Evolutionary conservation across 2,888 invertebrate genomes (phyloP).

Genomic region (Fragum whitleyi): DNA sequence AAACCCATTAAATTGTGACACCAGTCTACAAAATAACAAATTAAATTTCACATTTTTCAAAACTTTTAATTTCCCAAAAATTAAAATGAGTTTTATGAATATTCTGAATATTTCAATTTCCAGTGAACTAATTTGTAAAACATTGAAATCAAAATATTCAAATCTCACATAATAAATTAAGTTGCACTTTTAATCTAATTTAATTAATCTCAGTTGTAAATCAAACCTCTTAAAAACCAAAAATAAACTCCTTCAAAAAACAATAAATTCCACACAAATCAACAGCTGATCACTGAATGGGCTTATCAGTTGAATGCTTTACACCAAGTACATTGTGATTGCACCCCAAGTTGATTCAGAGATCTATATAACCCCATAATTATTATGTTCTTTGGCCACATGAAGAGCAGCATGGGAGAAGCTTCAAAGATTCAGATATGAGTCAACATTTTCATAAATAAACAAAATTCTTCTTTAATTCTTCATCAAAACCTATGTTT

Average conservation of each 20-base stretch:
- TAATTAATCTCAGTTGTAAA: no score
- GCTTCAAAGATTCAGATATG: background rate
- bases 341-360: background rate
- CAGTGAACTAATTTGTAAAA: no score
- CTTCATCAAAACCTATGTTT: background rate
- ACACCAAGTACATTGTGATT: background rate
- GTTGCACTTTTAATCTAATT: no score
- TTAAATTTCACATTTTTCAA: no score
- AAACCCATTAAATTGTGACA: background rate
- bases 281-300: background rate
- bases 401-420: slow-evolving; percentile 6
- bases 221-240: background rate
- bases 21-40: no score
- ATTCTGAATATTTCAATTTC: no score
- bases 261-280: background rate
- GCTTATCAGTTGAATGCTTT: background rate
- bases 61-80: no score
- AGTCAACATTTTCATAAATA: background rate
- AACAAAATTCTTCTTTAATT: background rate
- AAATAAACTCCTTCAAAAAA: background rate
- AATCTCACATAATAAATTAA: no score
- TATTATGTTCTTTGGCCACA: slow-evolving; percentile 22
- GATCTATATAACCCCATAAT: slow-evolving; percentile 6
- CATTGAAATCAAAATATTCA: no score
- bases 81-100: no score